Conservation (phyloP, 2,113 vertebrate species). For the Brachirus orientalis region DNA sequence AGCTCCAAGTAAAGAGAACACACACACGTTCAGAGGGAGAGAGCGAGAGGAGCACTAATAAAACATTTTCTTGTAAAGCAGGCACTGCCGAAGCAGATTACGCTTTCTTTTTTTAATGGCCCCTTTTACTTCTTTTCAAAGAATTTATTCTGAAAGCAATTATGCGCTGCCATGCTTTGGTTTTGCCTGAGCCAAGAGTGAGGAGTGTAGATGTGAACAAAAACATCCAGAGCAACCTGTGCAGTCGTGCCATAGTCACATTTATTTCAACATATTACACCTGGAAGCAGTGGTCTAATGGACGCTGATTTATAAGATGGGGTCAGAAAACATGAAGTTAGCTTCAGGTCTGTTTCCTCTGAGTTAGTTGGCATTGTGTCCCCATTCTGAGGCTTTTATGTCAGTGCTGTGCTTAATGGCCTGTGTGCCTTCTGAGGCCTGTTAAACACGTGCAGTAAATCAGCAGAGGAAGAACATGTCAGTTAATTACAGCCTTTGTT, state of each 20-base stretch:
- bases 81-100: constrained; percentile 19
- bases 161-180: constrained; percentile 32
- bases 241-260: neutral
- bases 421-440: constrained; percentile 45
- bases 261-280: constrained; percentile 21
- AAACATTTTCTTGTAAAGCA: constrained; percentile 7
- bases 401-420: constrained; percentile 61
- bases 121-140: constrained; percentile 24
- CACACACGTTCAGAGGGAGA: neutral
- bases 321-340: constrained; percentile 34
- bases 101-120: constrained; percentile 23
- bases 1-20: neutral
- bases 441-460: constrained; percentile 69
- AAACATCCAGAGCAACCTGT: neutral
- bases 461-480: constrained; percentile 60
- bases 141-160: constrained; percentile 32
- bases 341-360: constrained; percentile 13
- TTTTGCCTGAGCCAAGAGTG: constrained; percentile 17
- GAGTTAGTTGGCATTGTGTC: constrained; percentile 41
- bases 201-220: constrained; percentile 4
- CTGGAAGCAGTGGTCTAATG: constrained; percentile 37
- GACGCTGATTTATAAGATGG: constrained; percentile 52
- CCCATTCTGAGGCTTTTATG: constrained; percentile 53
- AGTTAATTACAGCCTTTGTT: constrained; percentile 65
- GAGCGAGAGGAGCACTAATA: neutral